A percentile compares a stretch with the other conserved stretches of the same genome.
These are phyloP conservation scores for Plutomurus gul DNA, from an alignment of 1,140 invertebrate species.

Conservation along the genomic window DNA sequence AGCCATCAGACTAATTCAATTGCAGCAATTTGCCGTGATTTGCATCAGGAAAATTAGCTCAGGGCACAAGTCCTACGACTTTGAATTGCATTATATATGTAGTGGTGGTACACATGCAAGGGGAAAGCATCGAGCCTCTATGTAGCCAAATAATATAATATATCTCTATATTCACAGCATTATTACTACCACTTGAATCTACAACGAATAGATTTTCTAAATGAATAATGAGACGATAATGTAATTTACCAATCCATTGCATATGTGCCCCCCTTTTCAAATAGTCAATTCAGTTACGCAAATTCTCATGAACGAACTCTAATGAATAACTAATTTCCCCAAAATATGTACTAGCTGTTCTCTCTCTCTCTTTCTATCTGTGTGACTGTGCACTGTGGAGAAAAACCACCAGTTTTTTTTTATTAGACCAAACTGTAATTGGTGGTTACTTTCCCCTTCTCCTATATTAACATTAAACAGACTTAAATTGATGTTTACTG, in stretches of 20 bases:
- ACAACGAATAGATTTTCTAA: background rate
- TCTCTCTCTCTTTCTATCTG: background rate
- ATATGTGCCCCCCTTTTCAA: background rate
- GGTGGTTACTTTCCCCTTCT: too few relatives aligned
- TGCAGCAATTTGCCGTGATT: background rate
- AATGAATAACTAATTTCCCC: constrained; percentile 11
- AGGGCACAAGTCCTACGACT: constrained; percentile 7
- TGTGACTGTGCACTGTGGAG: background rate
- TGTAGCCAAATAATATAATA: too few relatives aligned
- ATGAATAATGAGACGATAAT: constrained; percentile 2
- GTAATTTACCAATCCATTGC: background rate
- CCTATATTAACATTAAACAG: too few relatives aligned
- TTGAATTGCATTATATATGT: constrained; percentile 25
- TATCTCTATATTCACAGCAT: too few relatives aligned
- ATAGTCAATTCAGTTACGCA: too few relatives aligned
- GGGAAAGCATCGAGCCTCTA: too few relatives aligned
- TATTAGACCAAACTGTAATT: too few relatives aligned
- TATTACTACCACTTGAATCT: too few relatives aligned
- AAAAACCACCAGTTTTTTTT: background rate
- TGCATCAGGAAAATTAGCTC: constrained; percentile 10
- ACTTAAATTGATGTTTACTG: too few relatives aligned
- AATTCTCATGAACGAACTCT: too few relatives aligned
- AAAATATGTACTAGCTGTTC: background rate
- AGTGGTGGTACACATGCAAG: too few relatives aligned
- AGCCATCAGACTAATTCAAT: constrained; percentile 9